Percentiles rank a stretch among this genome's conserved stretches.
Conservation (phyloP, 2,797 vertebrate species). For the Tolypeutes matacus region DNA sequence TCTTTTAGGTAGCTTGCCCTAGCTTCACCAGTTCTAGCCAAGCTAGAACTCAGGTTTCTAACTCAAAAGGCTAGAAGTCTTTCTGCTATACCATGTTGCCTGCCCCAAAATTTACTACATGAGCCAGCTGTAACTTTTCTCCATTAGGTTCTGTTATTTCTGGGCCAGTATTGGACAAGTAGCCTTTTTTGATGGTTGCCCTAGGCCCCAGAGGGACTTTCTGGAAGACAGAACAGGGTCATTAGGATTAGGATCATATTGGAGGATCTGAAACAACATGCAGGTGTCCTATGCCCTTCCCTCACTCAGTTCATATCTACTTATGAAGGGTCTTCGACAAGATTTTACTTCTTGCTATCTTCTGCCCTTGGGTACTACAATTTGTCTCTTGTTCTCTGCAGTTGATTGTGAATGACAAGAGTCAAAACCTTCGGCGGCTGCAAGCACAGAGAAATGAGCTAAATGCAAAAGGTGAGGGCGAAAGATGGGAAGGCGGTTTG, state of each 20-base stretch:
- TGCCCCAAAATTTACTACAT: background rate
- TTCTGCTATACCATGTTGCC: background rate
- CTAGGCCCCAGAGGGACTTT: background rate
- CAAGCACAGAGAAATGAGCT: constrained; percentile 98
- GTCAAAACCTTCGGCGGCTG: constrained; percentile 96
- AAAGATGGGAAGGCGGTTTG: background rate
- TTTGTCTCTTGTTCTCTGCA: constrained; percentile 75
- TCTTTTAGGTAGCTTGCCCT: background rate
- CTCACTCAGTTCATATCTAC: background rate
- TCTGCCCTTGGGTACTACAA: background rate
- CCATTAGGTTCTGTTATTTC: background rate
- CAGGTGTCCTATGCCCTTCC: background rate
- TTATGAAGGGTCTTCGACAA: background rate
- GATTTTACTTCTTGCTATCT: background rate
- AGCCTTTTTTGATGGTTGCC: background rate
- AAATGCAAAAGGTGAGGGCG: constrained; percentile 95
- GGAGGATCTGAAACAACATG: background rate
- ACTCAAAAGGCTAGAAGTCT: background rate
- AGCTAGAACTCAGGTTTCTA: constrained; percentile 8
- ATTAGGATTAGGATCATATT: background rate
- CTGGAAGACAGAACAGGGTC: background rate
- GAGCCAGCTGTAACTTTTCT: constrained; percentile 11
- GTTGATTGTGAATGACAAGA: constrained; percentile 98
- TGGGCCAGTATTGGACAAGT: background rate
- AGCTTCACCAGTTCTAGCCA: background rate